Percentiles rank a stretch among this genome's conserved stretches.
These are phyloP conservation scores for Suillia variegata DNA, from an alignment of 2,888 invertebrate species.

Conservation along the genomic window DNA sequence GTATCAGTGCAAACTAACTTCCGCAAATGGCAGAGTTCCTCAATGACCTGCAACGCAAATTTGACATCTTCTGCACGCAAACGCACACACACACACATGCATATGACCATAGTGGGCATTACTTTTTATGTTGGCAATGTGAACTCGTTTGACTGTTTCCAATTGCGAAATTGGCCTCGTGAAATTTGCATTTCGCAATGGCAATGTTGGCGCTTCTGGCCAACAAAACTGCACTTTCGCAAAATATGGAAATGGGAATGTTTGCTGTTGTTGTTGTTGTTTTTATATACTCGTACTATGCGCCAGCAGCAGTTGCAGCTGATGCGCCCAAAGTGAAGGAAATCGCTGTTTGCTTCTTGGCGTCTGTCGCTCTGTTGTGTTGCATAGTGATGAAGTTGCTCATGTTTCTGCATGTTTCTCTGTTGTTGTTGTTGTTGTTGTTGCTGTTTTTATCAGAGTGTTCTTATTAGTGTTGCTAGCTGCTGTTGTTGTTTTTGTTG, in stretches of 20 bases:
- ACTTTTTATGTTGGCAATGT: too few relatives aligned
- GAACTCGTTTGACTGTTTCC: neutral
- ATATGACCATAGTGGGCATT: too few relatives aligned
- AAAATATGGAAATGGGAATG: neutral
- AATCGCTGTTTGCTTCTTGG: neutral
- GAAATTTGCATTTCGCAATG: neutral
- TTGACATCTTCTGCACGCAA: too few relatives aligned
- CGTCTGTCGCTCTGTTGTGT: too few relatives aligned
- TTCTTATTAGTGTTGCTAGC: too few relatives aligned
- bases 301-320: neutral
- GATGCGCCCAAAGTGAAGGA: neutral
- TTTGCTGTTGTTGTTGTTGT: neutral
- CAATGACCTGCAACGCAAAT: too few relatives aligned
- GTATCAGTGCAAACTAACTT: too few relatives aligned
- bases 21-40: too few relatives aligned
- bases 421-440: neutral
- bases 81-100: constrained; percentile 23
- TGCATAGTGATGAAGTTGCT: neutral
- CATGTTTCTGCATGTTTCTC: too few relatives aligned
- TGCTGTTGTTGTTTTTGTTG: neutral
- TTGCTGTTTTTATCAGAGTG: neutral
- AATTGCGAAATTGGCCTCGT: neutral
- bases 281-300: too few relatives aligned
- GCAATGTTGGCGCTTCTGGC: neutral
- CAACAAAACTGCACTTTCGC: neutral